These are phyloP conservation scores for Ceratotherium simum DNA, from an alignment of 2,113 vertebrate genomes.

Conservation along the genomic window DNA sequence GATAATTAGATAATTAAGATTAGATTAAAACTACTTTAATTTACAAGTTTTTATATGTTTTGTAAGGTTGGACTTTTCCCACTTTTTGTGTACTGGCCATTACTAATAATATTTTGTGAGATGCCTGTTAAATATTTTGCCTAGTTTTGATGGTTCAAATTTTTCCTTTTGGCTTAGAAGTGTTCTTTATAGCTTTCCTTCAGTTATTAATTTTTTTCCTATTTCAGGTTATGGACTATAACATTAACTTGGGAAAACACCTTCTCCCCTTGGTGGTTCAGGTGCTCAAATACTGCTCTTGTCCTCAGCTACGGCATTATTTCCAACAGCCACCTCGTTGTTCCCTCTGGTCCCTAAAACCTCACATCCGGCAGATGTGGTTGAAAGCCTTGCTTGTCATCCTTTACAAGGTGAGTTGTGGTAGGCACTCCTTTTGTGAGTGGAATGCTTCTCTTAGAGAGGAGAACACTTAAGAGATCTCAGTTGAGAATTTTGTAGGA, in stretches of 20 bases:
- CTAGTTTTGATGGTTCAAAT: not conserved
- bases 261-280: conserved; percentile 98
- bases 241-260: conserved; percentile 97
- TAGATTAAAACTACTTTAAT: not conserved
- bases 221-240: conserved; percentile 98
- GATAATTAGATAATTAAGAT: not conserved
- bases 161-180: conserved; percentile 32
- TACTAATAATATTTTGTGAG: not conserved
- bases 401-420: conserved; percentile 95
- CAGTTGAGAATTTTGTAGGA: not conserved
- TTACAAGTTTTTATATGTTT: not conserved
- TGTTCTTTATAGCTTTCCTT: conserved; percentile 47
- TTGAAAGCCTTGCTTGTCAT: conserved; percentile 97
- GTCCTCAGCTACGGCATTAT: conserved; percentile 98
- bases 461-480: not conserved
- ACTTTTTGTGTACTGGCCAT: not conserved
- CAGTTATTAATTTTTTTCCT: conserved; percentile 67
- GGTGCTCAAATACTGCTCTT: conserved; percentile 97
- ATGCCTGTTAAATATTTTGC: not conserved
- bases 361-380: conserved; percentile 99
- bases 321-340: conserved; percentile 99
- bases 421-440: not conserved
- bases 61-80: not conserved
- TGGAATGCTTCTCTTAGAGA: not conserved
- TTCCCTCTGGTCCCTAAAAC: conserved; percentile 96